Evolutionary conservation across 1,140 invertebrate genomes (phyloP), one percentile per base, ranked within the genome.

Genomic region (Oscheius sp.): DNA sequence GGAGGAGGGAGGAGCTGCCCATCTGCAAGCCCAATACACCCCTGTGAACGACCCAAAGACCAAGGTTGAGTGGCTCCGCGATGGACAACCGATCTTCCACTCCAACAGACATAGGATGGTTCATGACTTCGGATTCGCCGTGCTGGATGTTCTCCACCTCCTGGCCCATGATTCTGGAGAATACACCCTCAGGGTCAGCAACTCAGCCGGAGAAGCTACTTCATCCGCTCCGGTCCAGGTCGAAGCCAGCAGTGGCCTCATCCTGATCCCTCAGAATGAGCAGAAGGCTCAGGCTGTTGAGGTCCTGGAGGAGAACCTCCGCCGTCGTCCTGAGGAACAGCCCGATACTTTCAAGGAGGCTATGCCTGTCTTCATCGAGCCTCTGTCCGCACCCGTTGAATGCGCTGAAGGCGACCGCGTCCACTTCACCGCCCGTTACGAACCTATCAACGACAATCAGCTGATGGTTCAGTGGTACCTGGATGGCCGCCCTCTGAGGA

Each of bases 1-100:
- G 31, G 88, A 91, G 20, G 84, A 85, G 66, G 84, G 84, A 18
- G 93, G 95, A 88, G 94, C 91, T 83, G 90, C 91, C 71, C 94
- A 97, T 87, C 94, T 97, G 85, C 94, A 97, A 88, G 93, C 92
- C 61, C 89, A 93, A 75, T 87, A 97, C 18, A 92, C 90, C 38
- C 95, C 94, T 20, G 91, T 92, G 13, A 93, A 95, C 84, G 95
- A 97, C 88, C 92, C 94, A 31, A 93, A 92, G 82, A 88, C 97
- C 73, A 94, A 92, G 87, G 90, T 91, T 1, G 86, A 87, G 76
- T 88, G 87, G 69, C 79, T 73, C 62, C 73, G 72, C 36, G 77
- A 83, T 52, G 81, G 80, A 0, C 77, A 79, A 62, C 80, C 74
- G 13, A 62, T 82, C 35, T 64, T 74, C 38, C 76, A 79, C 42